A percentile compares a stretch with the other conserved stretches of the same genome.
phyloP scores from a whole-genome alignment of 2,113 vertebrate genomes.

The Brachyhypopomus occidentalis region DNA sequence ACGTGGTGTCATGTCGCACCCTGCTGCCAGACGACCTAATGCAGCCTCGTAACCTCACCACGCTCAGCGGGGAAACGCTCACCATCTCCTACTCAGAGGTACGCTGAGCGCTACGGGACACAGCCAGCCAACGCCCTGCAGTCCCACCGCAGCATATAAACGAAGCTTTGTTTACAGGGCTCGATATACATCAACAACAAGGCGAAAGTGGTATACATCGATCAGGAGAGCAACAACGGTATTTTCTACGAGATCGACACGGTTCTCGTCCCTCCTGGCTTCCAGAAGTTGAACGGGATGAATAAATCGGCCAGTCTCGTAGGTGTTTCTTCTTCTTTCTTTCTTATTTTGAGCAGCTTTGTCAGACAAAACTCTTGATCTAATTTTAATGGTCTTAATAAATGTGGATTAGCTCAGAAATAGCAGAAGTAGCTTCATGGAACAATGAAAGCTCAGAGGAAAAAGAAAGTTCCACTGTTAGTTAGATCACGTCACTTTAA shows the following conservation, averaged over 20 bases:
- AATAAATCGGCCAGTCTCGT: neutral
- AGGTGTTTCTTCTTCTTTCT: too few relatives aligned
- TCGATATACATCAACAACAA: slow-evolving; percentile 48
- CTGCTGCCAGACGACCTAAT: slow-evolving; percentile 78
- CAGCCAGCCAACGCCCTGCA: neutral
- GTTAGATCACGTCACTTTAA: neutral
- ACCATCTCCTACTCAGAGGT: slow-evolving; percentile 79
- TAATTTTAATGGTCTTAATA: too few relatives aligned
- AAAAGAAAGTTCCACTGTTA: neutral
- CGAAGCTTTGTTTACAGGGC: slow-evolving; percentile 23
- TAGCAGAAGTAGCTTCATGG: too few relatives aligned
- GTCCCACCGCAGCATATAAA: neutral
- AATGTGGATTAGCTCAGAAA: too few relatives aligned
- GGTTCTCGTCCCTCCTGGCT: slow-evolving; percentile 73
- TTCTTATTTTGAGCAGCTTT: neutral
- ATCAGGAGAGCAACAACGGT: slow-evolving; percentile 80
- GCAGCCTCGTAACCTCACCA: slow-evolving; percentile 72
- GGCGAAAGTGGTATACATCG: slow-evolving; percentile 70
- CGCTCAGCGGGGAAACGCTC: slow-evolving; percentile 81
- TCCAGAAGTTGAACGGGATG: slow-evolving; percentile 54
- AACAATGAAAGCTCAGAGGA: too few relatives aligned
- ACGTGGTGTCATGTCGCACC: slow-evolving; percentile 82
- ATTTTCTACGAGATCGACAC: slow-evolving; percentile 85
- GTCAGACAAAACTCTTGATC: too few relatives aligned
- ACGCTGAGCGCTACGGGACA: neutral